Percentiles rank a stretch among this genome's conserved stretches.
phyloP scores from a whole-genome alignment of 2,797 vertebrate genomes.

The Hypotaenidia philippensis region DNA sequence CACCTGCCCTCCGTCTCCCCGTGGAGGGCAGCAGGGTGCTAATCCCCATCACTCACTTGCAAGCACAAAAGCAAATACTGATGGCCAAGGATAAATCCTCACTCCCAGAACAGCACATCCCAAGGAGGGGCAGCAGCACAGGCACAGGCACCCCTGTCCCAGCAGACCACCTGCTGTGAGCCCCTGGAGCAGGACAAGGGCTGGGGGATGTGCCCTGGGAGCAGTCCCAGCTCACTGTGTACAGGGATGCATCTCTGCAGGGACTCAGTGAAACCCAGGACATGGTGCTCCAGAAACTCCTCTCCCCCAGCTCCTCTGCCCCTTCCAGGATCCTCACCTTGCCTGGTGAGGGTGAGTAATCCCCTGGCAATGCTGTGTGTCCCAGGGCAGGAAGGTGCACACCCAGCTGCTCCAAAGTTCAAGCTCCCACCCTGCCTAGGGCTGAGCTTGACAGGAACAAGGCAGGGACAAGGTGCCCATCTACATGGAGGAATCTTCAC shows the following conservation, averaged over 20 bases:
- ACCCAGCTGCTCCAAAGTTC: conserved; percentile 33
- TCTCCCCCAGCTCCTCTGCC: neutral
- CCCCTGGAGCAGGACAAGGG: neutral
- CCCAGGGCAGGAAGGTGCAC: neutral
- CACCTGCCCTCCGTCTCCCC: neutral
- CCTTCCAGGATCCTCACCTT: neutral
- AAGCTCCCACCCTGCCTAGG: conserved; percentile 5
- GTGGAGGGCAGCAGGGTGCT: neutral
- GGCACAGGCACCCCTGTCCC: neutral
- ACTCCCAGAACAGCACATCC: neutral
- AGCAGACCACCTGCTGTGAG: neutral
- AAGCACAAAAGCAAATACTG: neutral
- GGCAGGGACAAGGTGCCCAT: neutral
- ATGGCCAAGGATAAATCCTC: neutral
- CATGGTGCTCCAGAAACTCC: neutral
- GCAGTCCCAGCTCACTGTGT: neutral
- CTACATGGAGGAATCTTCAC: fast-evolving
- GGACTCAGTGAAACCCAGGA: neutral
- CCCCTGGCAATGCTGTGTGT: neutral
- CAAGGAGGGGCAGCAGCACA: neutral
- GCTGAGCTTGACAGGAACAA: neutral
- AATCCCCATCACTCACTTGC: neutral
- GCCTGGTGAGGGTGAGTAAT: neutral
- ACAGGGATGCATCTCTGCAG: neutral
- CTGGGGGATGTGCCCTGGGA: neutral